Base-by-base conservation (phyloP, 2,888 invertebrate species). In the Didymodactylos carnosus region DNA sequence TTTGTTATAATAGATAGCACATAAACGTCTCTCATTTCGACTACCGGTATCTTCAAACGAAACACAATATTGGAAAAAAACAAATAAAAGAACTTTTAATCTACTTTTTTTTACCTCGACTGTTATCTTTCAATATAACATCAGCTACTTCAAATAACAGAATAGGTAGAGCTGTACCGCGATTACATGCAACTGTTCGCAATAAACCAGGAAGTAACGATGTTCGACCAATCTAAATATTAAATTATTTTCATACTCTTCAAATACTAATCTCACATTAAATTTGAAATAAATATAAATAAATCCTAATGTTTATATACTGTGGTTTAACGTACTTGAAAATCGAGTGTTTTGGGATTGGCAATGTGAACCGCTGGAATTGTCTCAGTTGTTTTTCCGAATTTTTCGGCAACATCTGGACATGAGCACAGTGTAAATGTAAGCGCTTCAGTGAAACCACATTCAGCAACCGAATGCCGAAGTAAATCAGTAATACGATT, bases 261-360 rank as follows among this genome's bases (percentile, higher is more conserved):
- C n/a, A n/a, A n/a, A n/a, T n/a, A n/a, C n/a, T n/a, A n/a, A n/a
- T n/a, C n/a, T n/a, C n/a, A n/a, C n/a, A n/a, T n/a, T n/a, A n/a
- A n/a, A n/a, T n/a, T n/a, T n/a, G n/a, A n/a, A n/a, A n/a, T n/a
- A n/a, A n/a, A n/a, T n/a, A n/a, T n/a, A n/a, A n/a, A n/a, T 53
- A 14, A 1, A 25, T 51, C 14, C 10, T 13, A 3, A 25, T 25
- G 0, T 49, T 5, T 49, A 8, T 43, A 41, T 25, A 2, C 19
- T n/a, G n/a, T n/a, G n/a, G n/a, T 51, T 53, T 0, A 51, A 27
- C 51, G 14, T 76, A 83, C 85, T 87, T 97, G 95, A 85, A 97
- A 98, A 84, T 98, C 98, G 72, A 91, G 83, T 0, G 97, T 95
- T 86, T 98, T 98, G 0, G 98, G 98, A 84, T 98, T 99, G 4